Conservation (phyloP, 2,797 vertebrate genomes). For the Pipistrellus pygmaeus region DNA sequence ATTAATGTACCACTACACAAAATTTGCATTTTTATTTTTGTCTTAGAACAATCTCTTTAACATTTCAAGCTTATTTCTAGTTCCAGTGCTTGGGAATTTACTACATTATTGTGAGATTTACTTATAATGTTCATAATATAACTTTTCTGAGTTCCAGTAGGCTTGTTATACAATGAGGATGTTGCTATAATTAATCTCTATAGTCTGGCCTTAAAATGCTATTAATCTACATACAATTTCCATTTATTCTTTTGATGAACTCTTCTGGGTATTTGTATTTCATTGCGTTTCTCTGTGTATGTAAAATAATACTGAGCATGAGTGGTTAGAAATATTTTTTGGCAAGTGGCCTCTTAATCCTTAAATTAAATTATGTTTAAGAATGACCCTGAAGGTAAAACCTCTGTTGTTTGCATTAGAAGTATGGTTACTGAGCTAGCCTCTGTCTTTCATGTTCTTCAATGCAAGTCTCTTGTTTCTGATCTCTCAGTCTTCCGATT, state of each 20-base stretch:
- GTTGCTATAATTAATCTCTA: constrained; percentile 72
- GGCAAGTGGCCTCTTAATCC: constrained; percentile 24
- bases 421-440: not conserved
- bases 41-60: constrained; percentile 42
- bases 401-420: not conserved
- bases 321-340: constrained; percentile 65
- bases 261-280: constrained; percentile 57
- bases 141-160: constrained; percentile 26
- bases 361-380: constrained; percentile 64
- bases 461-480: constrained; percentile 19
- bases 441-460: not conserved
- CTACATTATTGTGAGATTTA: constrained; percentile 45
- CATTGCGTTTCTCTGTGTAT: constrained; percentile 62
- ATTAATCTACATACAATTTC: constrained; percentile 70
- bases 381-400: constrained; percentile 34
- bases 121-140: constrained; percentile 2
- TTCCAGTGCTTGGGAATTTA: constrained; percentile 52
- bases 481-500: not conserved
- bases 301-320: constrained; percentile 72
- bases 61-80: constrained; percentile 36
- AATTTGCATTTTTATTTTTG: constrained; percentile 51
- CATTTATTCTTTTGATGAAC: constrained; percentile 54
- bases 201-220: constrained; percentile 55
- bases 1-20: constrained; percentile 17
- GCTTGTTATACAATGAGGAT: constrained; percentile 39